Percentiles rank a stretch among this genome's conserved stretches.
Evolutionary conservation across 2,888 invertebrate species (phyloP).

Genomic region (Macrophya alboannulata): DNA sequence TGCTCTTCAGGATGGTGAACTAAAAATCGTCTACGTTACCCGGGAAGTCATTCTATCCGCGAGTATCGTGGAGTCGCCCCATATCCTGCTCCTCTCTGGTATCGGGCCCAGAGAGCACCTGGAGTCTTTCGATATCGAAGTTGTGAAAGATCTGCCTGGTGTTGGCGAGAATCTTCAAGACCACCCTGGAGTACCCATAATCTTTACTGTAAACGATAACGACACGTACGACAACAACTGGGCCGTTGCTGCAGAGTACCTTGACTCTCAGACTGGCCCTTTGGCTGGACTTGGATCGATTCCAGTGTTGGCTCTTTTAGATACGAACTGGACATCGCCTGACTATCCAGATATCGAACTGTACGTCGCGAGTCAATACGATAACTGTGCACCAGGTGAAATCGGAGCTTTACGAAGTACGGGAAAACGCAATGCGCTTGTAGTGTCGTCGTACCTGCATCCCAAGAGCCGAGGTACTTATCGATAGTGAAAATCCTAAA

Average conservation of each 20-base stretch:
- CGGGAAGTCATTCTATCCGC: constrained; percentile 83
- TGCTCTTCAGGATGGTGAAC: constrained; percentile 63
- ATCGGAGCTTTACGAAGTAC: constrained; percentile 75
- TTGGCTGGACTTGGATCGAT: constrained; percentile 84
- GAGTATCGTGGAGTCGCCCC: constrained; percentile 86
- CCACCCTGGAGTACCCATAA: constrained; percentile 84
- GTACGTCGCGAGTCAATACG: constrained; percentile 85
- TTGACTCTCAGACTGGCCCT: constrained; percentile 84
- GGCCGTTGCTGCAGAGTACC: no score
- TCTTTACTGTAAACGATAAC: constrained; percentile 81
- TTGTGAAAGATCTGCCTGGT: constrained; percentile 84
- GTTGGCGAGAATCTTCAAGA: constrained; percentile 88
- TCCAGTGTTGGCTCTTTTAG: constrained; percentile 81
- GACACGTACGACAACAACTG: constrained; percentile 81
- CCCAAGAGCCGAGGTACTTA: constrained; percentile 84
- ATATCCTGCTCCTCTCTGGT: constrained; percentile 86
- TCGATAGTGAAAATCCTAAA: constrained; percentile 81
- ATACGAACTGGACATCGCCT: constrained; percentile 83
- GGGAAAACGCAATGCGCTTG: constrained; percentile 68
- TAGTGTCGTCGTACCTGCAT: constrained; percentile 82
- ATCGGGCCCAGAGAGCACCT: constrained; percentile 85
- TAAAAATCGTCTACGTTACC: constrained; percentile 63
- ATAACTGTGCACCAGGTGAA: constrained; percentile 83
- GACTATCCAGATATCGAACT: constrained; percentile 86
- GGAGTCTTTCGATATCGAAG: constrained; percentile 82